Evolutionary conservation across 2,888 invertebrate species (phyloP).

Genomic region (Falcaria lacertinaria): DNA sequence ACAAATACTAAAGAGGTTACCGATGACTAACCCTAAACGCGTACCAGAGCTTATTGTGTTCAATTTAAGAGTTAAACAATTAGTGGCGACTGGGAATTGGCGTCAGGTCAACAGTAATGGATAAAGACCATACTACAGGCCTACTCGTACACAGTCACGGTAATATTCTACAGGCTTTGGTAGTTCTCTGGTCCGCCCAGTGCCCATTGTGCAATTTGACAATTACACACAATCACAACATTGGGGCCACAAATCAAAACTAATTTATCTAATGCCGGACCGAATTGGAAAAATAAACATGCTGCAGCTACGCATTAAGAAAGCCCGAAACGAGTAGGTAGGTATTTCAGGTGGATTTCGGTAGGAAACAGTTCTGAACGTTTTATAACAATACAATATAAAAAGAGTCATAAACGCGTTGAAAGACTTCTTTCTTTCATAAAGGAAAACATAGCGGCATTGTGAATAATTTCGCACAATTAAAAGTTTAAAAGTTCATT

Average conservation of each 20-base stretch:
- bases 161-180: no score
- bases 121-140: conserved; percentile 13
- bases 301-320: no score
- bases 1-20: conserved; percentile 9
- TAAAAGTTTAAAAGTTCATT: background rate
- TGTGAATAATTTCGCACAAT: background rate
- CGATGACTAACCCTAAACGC: conserved; percentile 26
- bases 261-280: conserved; percentile 26
- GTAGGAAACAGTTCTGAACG: no score
- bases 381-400: no score
- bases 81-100: conserved; percentile 29
- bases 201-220: conserved; percentile 42
- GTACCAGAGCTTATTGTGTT: conserved; percentile 17
- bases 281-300: no score
- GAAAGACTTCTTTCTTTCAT: no score
- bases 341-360: no score
- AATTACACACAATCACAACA: conserved; percentile 48
- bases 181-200: conserved; percentile 24
- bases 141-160: no score
- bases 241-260: conserved; percentile 44
- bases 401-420: background rate
- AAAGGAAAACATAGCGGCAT: background rate
- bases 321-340: no score
- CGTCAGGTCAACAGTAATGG: conserved; percentile 33
- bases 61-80: conserved; percentile 41